Percentiles rank a stretch among this genome's conserved stretches.
phyloP scores from a whole-genome alignment of 2,888 invertebrate species.

The Leptinotarsa haldemani region DNA sequence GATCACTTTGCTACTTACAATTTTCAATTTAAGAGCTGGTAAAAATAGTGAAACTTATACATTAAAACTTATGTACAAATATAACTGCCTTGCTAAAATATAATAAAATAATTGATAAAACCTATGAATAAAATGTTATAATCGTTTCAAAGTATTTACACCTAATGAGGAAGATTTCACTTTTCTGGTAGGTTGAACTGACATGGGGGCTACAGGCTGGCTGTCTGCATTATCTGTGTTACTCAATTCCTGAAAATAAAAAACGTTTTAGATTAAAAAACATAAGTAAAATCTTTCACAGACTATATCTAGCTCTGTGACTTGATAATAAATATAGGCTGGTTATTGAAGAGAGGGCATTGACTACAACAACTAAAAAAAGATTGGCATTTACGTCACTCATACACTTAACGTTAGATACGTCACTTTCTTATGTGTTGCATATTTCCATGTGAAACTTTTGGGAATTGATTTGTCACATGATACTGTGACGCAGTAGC shows the following conservation, averaged over 20 bases:
- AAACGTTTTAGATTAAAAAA: no score
- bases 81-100: slow-evolving; percentile 58
- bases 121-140: slow-evolving; percentile 67
- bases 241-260: slow-evolving; percentile 77
- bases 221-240: slow-evolving; percentile 69
- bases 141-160: slow-evolving; percentile 77
- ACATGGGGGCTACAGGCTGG: slow-evolving; percentile 79
- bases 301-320: no score
- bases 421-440: no score
- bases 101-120: slow-evolving; percentile 55
- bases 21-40: slow-evolving; percentile 46
- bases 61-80: slow-evolving; percentile 58
- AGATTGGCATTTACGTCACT: no score
- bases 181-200: slow-evolving; percentile 87
- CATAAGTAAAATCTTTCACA: no score
- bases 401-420: no score
- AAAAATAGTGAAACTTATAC: slow-evolving; percentile 48
- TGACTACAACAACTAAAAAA: no score
- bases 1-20: slow-evolving; percentile 39
- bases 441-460: no score
- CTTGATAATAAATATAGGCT: no score
- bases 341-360: no score
- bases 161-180: slow-evolving; percentile 75
- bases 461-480: no score
- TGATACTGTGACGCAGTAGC: no score